These are phyloP conservation scores for Murina feae DNA, from an alignment of 2,113 vertebrate species.

Conservation along the genomic window DNA sequence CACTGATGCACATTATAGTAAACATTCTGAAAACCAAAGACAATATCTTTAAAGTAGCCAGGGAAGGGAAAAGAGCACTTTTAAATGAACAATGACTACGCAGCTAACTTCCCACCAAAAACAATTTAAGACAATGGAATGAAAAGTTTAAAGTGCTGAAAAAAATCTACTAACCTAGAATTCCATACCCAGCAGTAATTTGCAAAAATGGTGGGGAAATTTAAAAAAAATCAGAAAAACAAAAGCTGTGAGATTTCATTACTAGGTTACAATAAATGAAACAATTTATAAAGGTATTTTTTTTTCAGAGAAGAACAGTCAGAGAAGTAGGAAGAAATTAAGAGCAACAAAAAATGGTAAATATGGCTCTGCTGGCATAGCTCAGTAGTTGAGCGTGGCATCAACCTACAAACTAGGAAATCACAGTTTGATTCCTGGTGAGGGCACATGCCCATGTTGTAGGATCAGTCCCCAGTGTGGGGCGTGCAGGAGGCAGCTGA, in stretches of 20 bases:
- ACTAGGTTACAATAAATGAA: not conserved
- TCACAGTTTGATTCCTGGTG: no score
- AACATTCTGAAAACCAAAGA: not conserved
- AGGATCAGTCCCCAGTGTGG: no score
- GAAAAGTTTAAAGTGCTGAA: not conserved
- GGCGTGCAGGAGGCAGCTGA: no score
- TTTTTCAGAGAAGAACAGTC: not conserved
- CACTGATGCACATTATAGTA: not conserved
- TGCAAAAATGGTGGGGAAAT: not conserved
- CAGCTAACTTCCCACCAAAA: not conserved
- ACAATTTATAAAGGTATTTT: not conserved
- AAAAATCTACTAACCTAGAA: not conserved
- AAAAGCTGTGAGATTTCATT: not conserved
- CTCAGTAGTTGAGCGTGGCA: no score
- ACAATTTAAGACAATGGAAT: not conserved
- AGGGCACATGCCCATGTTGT: no score
- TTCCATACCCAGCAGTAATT: not conserved
- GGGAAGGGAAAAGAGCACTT: not conserved
- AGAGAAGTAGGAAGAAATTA: not conserved
- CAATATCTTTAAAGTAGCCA: not conserved
- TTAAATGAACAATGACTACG: not conserved
- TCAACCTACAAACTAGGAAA: no score
- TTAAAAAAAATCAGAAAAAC: not conserved
- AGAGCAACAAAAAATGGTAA: not conserved
- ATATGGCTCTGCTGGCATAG: no score